Percentiles rank a stretch among this genome's conserved stretches.
Evolutionary conservation across 37 sponge, comb jelly and placozoan genomes (phyloP).

Genomic region (Aplysina aerophoba): DNA sequence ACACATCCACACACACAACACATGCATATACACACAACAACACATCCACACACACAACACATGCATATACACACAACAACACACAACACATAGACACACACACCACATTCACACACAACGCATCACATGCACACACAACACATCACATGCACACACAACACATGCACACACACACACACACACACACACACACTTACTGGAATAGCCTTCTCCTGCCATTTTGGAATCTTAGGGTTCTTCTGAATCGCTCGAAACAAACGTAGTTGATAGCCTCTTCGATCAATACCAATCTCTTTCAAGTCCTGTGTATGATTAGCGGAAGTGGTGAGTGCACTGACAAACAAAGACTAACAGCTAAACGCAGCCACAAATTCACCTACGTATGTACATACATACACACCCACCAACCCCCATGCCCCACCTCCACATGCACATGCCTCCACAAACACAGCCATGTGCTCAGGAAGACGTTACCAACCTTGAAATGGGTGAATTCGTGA

Average conservation of each 20-base stretch:
- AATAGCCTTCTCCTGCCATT: conserved; percentile 37
- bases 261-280: conserved; percentile 58
- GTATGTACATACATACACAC: too few relatives aligned
- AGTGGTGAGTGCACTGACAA: too few relatives aligned
- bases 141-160: conserved; percentile 8
- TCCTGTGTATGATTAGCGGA: conserved; percentile 52
- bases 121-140: conserved; percentile 20
- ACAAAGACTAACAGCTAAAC: too few relatives aligned
- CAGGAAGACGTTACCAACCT: background rate
- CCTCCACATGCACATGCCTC: too few relatives aligned
- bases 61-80: conserved; percentile 3
- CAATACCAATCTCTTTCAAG: conserved; percentile 67
- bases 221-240: conserved; percentile 37
- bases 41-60: background rate
- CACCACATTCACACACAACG: conserved; percentile 25
- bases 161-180: background rate
- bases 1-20: too few relatives aligned
- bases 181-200: conserved; percentile 50
- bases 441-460: conserved; percentile 6
- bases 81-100: background rate
- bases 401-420: too few relatives aligned
- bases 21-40: conserved; percentile 29
- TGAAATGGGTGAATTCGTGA: too few relatives aligned
- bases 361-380: background rate
- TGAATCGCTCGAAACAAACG: conserved; percentile 60